phyloP scores from a whole-genome alignment of 2,888 invertebrate genomes.

The Galeruca laticollis region DNA sequence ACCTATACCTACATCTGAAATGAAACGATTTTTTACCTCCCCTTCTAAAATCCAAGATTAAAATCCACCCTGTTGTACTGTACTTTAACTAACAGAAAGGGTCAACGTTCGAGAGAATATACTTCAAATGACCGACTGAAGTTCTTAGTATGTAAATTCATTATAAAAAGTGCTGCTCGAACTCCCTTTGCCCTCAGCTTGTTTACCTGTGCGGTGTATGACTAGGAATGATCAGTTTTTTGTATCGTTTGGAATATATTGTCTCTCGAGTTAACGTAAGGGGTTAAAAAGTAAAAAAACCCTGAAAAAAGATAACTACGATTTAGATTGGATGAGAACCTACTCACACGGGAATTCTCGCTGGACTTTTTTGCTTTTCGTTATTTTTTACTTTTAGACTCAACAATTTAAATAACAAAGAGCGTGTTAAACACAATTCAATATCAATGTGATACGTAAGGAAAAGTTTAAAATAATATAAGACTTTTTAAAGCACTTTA shows the following conservation, averaged over 20 bases:
- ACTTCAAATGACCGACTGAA: slow-evolving; percentile 51
- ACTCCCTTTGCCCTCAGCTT: slow-evolving; percentile 28
- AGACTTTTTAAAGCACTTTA: too few relatives aligned
- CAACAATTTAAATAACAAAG: background rate
- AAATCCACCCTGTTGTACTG: slow-evolving; percentile 38
- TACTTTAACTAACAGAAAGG: slow-evolving; percentile 38
- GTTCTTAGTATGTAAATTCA: slow-evolving; percentile 52
- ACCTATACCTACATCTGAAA: background rate
- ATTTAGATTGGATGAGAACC: slow-evolving; percentile 41
- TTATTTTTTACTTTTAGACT: background rate
- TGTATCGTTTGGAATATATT: slow-evolving; percentile 36
- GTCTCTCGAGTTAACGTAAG: slow-evolving; percentile 42
- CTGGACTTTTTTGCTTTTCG: background rate
- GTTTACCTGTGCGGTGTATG: slow-evolving; percentile 41
- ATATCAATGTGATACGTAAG: background rate
- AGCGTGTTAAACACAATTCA: background rate
- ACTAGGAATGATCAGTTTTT: slow-evolving; percentile 43
- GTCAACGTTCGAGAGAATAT: slow-evolving; percentile 50
- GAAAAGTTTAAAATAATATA: too few relatives aligned
- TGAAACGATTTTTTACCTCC: slow-evolving; percentile 7
- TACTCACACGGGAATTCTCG: slow-evolving; percentile 15
- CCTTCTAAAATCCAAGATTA: slow-evolving; percentile 12
- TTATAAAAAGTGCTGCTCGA: slow-evolving; percentile 46
- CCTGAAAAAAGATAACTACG: slow-evolving; percentile 41
- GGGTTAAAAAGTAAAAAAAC: slow-evolving; percentile 40